phyloP scores from a whole-genome alignment of 2,888 invertebrate genomes.

The Melikaiella ostensackeni region DNA sequence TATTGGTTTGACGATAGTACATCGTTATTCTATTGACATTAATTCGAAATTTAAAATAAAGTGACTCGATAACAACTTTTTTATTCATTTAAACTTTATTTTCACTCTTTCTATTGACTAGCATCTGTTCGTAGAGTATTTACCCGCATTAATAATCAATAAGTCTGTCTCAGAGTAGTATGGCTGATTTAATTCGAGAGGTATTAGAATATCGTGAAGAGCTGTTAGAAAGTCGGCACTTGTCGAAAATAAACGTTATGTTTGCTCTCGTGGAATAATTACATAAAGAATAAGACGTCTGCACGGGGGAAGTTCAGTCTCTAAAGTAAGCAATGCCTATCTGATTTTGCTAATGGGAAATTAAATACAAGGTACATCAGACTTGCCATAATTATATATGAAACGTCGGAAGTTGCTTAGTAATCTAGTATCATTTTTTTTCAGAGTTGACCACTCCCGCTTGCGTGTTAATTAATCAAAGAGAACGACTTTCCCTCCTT shows the following conservation, averaged over 20 bases:
- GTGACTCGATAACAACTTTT: background rate
- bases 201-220: background rate
- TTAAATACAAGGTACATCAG: background rate
- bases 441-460: constrained; percentile 1
- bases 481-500: constrained; percentile 14
- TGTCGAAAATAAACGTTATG: constrained; percentile 5
- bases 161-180: background rate
- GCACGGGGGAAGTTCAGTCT: background rate
- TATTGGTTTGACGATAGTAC: background rate
- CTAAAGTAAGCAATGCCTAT: background rate
- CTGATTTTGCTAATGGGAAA: constrained; percentile 11
- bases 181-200: background rate
- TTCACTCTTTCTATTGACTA: background rate
- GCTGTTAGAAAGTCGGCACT: constrained; percentile 18
- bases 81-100: background rate
- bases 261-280: constrained; percentile 27
- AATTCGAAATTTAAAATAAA: background rate
- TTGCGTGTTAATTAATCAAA: constrained; percentile 11
- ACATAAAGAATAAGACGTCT: constrained; percentile 2
- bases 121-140: background rate
- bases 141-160: background rate
- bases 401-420: constrained; percentile 1
- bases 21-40: background rate
- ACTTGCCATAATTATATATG: background rate
- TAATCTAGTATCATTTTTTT: background rate